Percentiles rank a stretch among this genome's conserved stretches.
Conservation (phyloP, 2,888 invertebrate species). For the Trilocha varians region DNA sequence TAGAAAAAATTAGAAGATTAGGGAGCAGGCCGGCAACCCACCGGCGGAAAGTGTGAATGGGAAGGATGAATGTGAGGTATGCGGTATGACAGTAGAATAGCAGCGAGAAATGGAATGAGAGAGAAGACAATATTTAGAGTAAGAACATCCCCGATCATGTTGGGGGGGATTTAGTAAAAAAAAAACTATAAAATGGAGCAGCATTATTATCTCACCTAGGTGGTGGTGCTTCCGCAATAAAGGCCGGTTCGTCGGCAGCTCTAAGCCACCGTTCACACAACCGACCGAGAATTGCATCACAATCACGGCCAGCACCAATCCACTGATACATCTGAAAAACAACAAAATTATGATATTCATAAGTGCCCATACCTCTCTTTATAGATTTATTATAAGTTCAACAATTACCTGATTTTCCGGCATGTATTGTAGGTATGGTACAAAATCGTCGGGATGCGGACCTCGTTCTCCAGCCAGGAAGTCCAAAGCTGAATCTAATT, state of each 20-base stretch:
- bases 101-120: too few species aligned
- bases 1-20: too few species aligned
- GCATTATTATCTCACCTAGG: slow-evolving; percentile 32
- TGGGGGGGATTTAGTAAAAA: too few species aligned
- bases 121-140: too few species aligned
- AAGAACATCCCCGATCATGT: too few species aligned
- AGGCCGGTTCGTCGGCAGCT: slow-evolving; percentile 51
- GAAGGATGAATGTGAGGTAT: too few species aligned
- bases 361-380: too few species aligned
- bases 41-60: too few species aligned
- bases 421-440: slow-evolving; percentile 91
- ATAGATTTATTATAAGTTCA: too few species aligned
- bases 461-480: slow-evolving; percentile 88
- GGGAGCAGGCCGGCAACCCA: too few species aligned
- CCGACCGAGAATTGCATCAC: slow-evolving; percentile 82
- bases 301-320: slow-evolving; percentile 95
- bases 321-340: slow-evolving; percentile 80
- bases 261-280: slow-evolving; percentile 87
- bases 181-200: background rate
- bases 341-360: too few species aligned
- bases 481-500: slow-evolving; percentile 84
- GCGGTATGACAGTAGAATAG: too few species aligned
- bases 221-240: slow-evolving; percentile 38
- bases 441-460: slow-evolving; percentile 88
- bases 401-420: slow-evolving; percentile 71